Evolutionary conservation across 1,140 invertebrate genomes (phyloP), one percentile per base, ranked within the genome.

Genomic region (Drosophila pectinifera): DNA sequence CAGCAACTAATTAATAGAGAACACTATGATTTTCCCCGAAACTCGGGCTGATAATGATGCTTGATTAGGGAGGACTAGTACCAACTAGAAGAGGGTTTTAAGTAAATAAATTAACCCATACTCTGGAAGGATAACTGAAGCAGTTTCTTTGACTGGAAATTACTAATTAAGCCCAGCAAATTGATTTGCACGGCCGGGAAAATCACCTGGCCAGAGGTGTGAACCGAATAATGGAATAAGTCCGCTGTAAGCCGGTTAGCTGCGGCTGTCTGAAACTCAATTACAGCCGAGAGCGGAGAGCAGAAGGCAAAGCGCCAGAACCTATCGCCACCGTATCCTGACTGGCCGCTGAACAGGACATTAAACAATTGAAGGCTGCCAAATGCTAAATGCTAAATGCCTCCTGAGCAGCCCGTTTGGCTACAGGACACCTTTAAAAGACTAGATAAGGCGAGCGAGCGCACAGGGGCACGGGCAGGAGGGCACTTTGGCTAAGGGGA

Each of bases 321-420:
- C 22, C 5, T 20, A 11, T 43, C 10, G 22, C 28, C n/a, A 14
- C n/a, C 18, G 26, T 34, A 18, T 49, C 45, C 57, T 10, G 31
- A 56, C 26, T 54, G 6, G 11, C 51, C 26, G 0, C n/a, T 16
- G 10, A 49, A 61, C 80, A 86, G 82, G 82, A 85, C 82, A 85
- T 75, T 67, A 59, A 86, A 82, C 83, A 88, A 82, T 82, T 86
- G 70, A 65, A 61, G 14, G 34, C 57, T 43, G 41, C 61, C 41
- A 73, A 82, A 49, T 69, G 73, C 64, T 14, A 31, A 34, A 54
- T 5, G n/a, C 20, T 7, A 41, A 18, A 31, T 4, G n/a, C n/a
- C n/a, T n/a, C n/a, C 11, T 18, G 14, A 54, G 34, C 20, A 58
- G 38, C 56, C 43, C 57, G 48, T 54, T 73, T 73, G 70, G 41